These are phyloP conservation scores for Eilema griseolum DNA, from an alignment of 2,888 invertebrate genomes.

Conservation along the genomic window DNA sequence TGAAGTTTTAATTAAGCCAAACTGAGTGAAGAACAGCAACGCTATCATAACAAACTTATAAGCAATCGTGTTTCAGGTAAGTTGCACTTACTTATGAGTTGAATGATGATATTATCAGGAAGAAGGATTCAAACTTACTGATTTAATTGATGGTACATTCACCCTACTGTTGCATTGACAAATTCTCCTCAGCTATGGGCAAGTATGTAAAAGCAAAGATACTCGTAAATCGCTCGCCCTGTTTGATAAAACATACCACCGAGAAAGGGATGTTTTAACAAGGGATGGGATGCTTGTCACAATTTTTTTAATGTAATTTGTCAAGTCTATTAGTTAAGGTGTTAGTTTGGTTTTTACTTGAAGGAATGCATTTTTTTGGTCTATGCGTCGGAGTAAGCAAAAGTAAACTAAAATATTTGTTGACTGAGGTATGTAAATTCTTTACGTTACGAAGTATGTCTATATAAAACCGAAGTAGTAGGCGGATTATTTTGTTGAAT, in stretches of 20 bases:
- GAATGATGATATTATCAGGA: too few species aligned
- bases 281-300: slow-evolving; percentile 60
- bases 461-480: too few species aligned
- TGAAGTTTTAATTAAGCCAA: slow-evolving; percentile 19
- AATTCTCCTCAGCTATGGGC: slow-evolving; percentile 25
- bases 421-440: not conserved
- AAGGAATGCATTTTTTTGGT: slow-evolving; percentile 13
- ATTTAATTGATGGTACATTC: slow-evolving; percentile 10
- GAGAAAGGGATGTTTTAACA: slow-evolving; percentile 53
- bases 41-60: too few species aligned
- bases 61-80: not conserved
- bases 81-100: too few species aligned
- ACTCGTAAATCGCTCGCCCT: slow-evolving; percentile 31
- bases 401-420: not conserved
- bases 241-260: slow-evolving; percentile 44
- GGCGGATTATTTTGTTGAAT: too few species aligned
- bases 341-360: slow-evolving; percentile 33
- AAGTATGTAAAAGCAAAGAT: slow-evolving; percentile 33
- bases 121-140: not conserved
- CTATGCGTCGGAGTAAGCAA: not conserved
- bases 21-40: not conserved
- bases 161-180: slow-evolving; percentile 31
- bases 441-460: not conserved
- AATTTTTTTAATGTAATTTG: slow-evolving; percentile 64
- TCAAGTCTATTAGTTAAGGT: slow-evolving; percentile 60